Conservation (phyloP, 2,113 vertebrate genomes). For the Pitta sordida region DNA sequence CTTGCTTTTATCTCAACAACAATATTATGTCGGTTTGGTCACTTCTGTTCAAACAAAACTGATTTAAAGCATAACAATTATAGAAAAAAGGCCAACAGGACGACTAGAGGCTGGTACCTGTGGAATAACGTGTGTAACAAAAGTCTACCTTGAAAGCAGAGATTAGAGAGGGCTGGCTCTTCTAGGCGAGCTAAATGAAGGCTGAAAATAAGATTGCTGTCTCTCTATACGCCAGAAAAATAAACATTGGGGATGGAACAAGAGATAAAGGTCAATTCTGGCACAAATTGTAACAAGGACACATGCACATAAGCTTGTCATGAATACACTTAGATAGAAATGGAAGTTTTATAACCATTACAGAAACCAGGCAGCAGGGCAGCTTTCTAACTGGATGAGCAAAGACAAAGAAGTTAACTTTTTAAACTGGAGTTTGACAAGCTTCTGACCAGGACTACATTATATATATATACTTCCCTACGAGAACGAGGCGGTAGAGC, state of each 20-base stretch:
- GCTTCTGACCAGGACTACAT: not conserved
- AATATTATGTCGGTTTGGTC: not conserved
- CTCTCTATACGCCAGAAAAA: not conserved
- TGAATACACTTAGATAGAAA: not conserved
- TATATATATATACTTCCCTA: not conserved
- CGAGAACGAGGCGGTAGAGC: not conserved
- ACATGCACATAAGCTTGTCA: not conserved
- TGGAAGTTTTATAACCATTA: not conserved
- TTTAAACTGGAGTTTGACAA: not conserved
- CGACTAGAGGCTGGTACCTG: not conserved
- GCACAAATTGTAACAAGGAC: not conserved
- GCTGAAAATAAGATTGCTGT: constrained; percentile 11
- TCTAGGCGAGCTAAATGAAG: constrained; percentile 1
- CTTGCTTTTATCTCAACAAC: constrained; percentile 24
- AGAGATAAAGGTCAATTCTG: constrained; percentile 15
- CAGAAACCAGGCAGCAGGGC: not conserved
- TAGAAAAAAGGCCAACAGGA: not conserved
- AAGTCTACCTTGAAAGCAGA: not conserved
- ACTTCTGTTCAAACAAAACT: not conserved
- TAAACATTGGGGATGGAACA: not conserved
- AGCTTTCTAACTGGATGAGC: not conserved
- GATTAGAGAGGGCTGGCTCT: not conserved
- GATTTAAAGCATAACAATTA: not conserved
- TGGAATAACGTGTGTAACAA: not conserved
- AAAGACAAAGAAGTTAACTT: not conserved